A percentile compares a stretch with the other conserved stretches of the same genome.
These are phyloP conservation scores for Dicyrtomina minuta DNA, from an alignment of 2,888 invertebrate genomes.

Conservation along the genomic window DNA sequence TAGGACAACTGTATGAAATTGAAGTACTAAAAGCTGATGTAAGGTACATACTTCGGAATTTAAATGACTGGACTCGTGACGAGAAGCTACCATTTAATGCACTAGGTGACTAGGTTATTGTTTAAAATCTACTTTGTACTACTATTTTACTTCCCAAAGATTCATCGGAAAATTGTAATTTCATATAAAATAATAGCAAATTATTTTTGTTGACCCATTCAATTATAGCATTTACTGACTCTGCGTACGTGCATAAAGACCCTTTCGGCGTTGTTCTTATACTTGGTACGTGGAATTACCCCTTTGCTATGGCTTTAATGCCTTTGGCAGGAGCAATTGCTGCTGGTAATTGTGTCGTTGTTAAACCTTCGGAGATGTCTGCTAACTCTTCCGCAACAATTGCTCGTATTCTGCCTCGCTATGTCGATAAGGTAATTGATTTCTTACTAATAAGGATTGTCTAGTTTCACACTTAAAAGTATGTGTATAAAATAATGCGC, in stretches of 20 bases:
- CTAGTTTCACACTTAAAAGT: too few relatives aligned
- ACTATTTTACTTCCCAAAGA: too few relatives aligned
- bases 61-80: constrained; percentile 33
- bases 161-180: too few relatives aligned
- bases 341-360: constrained; percentile 79
- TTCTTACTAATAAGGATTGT: too few relatives aligned
- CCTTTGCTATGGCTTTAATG: constrained; percentile 74
- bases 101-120: constrained; percentile 38
- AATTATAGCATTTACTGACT: too few relatives aligned
- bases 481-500: too few relatives aligned
- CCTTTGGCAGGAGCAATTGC: constrained; percentile 80
- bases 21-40: constrained; percentile 45
- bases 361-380: constrained; percentile 93
- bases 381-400: constrained; percentile 71
- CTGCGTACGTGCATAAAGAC: constrained; percentile 64
- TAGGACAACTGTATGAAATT: constrained; percentile 47
- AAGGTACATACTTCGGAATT: constrained; percentile 33
- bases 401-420: constrained; percentile 76
- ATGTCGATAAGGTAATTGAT: constrained; percentile 65
- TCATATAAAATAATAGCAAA: too few relatives aligned
- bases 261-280: constrained; percentile 89
- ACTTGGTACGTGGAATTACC: constrained; percentile 90
- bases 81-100: constrained; percentile 46
- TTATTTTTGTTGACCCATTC: too few relatives aligned
- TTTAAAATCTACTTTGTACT: not conserved